phyloP scores from a whole-genome alignment of 2,888 invertebrate species.

The Trichopria drosophilae region DNA sequence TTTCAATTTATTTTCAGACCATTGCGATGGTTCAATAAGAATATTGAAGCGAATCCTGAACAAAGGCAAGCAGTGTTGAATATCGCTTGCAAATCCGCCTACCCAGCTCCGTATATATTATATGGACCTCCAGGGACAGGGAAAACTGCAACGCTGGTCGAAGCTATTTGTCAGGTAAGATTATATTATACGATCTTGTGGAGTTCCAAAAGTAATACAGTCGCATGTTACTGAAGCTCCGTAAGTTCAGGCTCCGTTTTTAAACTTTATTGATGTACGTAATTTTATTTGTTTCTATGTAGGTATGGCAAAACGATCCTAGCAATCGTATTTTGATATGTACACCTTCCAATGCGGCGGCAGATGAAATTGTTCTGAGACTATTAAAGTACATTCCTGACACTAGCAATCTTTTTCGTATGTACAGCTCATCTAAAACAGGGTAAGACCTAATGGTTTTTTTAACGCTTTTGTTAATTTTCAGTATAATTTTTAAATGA shows the following conservation, averaged over 20 bases:
- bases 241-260: background rate
- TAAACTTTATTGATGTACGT: slow-evolving; percentile 2
- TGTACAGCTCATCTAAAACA: slow-evolving; percentile 37
- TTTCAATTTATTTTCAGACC: no score
- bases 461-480: slow-evolving; percentile 2
- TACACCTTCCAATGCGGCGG: slow-evolving; percentile 73
- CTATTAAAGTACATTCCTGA: slow-evolving; percentile 52
- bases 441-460: no score
- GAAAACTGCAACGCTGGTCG: slow-evolving; percentile 74
- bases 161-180: slow-evolving; percentile 68
- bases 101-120: slow-evolving; percentile 75
- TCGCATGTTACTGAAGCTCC: no score
- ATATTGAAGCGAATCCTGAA: slow-evolving; percentile 62
- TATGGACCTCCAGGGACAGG: slow-evolving; percentile 87
- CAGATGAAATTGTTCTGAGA: slow-evolving; percentile 67
- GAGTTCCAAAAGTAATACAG: no score
- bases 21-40: slow-evolving; percentile 53
- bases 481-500: background rate
- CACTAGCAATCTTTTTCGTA: slow-evolving; percentile 28
- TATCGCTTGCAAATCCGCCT: slow-evolving; percentile 66
- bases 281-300: slow-evolving; percentile 16
- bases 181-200: no score
- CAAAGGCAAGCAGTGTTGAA: slow-evolving; percentile 70
- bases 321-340: slow-evolving; percentile 65
- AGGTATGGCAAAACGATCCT: slow-evolving; percentile 51